Evolutionary conservation across 2,113 vertebrate species (phyloP).

Genomic region (human (Homo sapiens)): DNA sequence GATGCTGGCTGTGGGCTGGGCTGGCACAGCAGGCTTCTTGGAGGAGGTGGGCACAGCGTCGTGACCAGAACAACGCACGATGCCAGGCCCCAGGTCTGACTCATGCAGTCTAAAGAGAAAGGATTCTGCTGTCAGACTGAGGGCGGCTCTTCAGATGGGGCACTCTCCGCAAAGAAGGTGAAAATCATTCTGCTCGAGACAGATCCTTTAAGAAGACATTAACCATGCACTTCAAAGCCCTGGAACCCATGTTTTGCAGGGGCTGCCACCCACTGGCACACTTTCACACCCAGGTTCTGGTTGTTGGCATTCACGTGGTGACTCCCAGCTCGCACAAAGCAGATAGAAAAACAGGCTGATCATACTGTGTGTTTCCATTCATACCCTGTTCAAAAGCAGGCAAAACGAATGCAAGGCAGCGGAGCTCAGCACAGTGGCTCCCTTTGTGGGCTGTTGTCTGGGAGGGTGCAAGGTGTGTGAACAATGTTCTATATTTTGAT

Average conservation of each 20-base stretch:
- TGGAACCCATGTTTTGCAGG: not conserved
- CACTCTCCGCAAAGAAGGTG: not conserved
- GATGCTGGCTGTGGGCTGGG: not conserved
- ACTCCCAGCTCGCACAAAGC: not conserved
- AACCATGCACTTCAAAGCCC: not conserved
- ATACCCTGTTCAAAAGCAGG: not conserved
- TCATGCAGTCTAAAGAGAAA: slow-evolving; percentile 10
- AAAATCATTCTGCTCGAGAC: not conserved
- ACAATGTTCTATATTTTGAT: fast-evolving
- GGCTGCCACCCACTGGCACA: not conserved
- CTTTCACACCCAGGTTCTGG: not conserved
- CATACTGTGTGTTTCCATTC: not conserved
- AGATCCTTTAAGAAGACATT: not conserved
- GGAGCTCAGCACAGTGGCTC: not conserved
- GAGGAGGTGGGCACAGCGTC: slow-evolving; percentile 40
- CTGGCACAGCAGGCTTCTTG: not conserved
- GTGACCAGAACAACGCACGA: not conserved
- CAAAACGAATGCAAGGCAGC: fast-evolving
- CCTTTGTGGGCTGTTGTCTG: too few relatives aligned
- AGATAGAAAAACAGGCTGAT: not conserved
- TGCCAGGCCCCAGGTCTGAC: not conserved
- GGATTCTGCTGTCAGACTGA: not conserved
- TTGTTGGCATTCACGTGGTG: not conserved
- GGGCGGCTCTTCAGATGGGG: not conserved
- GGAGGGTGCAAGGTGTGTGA: not conserved